These are phyloP conservation scores for Scophthalmus maximus DNA, from an alignment of 2,113 vertebrate species.

Conservation along the genomic window DNA sequence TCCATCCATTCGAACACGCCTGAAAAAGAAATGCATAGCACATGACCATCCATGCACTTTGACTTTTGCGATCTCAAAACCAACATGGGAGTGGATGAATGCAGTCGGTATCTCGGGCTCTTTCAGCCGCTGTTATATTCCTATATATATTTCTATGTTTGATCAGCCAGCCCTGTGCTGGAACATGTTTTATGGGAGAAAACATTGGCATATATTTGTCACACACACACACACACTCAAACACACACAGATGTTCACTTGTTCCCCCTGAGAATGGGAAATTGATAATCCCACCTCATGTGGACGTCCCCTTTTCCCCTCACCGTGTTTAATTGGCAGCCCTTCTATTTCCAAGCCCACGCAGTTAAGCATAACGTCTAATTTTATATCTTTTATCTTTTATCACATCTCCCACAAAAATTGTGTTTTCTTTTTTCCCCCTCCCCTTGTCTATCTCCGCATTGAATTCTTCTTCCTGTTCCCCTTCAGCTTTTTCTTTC, in stretches of 20 bases:
- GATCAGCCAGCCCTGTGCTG: too few relatives aligned
- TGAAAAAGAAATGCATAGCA: too few relatives aligned
- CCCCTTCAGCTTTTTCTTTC: slow-evolving; percentile 43
- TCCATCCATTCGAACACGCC: too few relatives aligned
- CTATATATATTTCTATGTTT: too few relatives aligned
- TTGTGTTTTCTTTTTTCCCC: neutral
- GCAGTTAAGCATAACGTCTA: slow-evolving; percentile 8
- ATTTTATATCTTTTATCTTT: slow-evolving; percentile 30
- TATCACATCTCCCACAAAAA: slow-evolving; percentile 26
- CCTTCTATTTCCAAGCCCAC: neutral
- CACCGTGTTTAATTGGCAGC: slow-evolving; percentile 41
- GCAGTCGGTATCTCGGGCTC: too few relatives aligned
- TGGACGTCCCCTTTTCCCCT: slow-evolving; percentile 11
- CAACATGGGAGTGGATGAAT: too few relatives aligned
- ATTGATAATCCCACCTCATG: slow-evolving; percentile 42
- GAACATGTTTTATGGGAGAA: slow-evolving; percentile 10
- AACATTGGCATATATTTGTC: slow-evolving; percentile 9
- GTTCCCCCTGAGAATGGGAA: slow-evolving; percentile 35
- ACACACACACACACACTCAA: slow-evolving; percentile 7
- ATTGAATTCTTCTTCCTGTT: slow-evolving; percentile 31
- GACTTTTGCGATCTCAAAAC: too few relatives aligned
- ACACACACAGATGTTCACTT: slow-evolving; percentile 47
- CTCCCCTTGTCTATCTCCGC: slow-evolving; percentile 2
- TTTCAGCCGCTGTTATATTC: too few relatives aligned
- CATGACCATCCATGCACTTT: too few relatives aligned